A percentile compares a stretch with the other conserved stretches of the same genome.
Conservation (phyloP, 2,113 vertebrate genomes). For the Balaeniceps rex region DNA sequence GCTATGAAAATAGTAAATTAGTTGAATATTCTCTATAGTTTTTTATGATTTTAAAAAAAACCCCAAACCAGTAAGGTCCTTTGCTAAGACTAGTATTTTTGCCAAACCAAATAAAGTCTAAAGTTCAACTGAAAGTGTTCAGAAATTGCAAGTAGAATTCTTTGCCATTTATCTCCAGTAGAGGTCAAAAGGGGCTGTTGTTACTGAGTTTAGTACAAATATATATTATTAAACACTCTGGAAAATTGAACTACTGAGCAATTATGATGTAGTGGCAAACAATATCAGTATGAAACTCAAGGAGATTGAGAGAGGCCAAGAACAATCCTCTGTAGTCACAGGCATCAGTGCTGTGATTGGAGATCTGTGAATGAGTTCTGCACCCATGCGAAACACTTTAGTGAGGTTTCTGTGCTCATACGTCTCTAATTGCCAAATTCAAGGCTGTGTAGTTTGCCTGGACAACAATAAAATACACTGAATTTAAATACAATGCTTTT, state of each 20-base stretch:
- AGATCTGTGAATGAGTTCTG: not conserved
- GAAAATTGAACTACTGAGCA: not conserved
- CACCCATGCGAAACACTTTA: rapidly evolving
- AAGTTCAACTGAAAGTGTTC: not conserved
- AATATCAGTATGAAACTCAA: not conserved
- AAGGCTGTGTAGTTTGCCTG: not conserved
- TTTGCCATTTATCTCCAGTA: not conserved
- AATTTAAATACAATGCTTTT: not conserved
- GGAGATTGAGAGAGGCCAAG: not conserved
- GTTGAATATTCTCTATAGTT: not conserved
- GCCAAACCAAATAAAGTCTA: not conserved
- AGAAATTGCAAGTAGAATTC: not conserved
- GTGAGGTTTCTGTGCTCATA: not conserved
- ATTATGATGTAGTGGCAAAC: not conserved
- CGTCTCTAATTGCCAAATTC: not conserved
- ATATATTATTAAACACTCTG: not conserved
- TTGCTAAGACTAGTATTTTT: not conserved
- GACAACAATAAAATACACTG: not conserved
- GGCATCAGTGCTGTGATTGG: not conserved
- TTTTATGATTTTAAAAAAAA: not conserved
- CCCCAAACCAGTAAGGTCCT: not conserved
- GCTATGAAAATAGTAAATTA: not conserved
- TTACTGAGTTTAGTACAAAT: not conserved
- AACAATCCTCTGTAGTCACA: not conserved
- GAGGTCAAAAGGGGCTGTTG: not conserved